phyloP scores from a whole-genome alignment of 2,113 vertebrate species.

The Trochalopteron elliotii region DNA sequence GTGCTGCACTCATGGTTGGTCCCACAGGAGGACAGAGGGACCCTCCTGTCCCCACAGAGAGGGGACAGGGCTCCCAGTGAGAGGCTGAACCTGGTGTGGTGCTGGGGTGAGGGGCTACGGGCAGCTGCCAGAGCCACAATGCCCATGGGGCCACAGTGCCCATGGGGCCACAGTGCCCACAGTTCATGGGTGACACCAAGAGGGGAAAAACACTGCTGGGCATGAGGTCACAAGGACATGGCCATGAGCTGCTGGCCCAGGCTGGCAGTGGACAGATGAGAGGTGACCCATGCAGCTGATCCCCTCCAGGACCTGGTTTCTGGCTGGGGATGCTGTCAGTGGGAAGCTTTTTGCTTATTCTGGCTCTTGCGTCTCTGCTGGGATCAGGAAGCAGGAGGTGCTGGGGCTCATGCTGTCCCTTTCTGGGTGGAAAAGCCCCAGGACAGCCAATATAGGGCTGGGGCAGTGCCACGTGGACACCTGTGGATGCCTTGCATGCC shows the following conservation, averaged over 20 bases:
- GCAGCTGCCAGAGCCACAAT: background rate
- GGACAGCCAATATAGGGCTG: accelerated
- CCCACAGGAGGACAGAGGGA: background rate
- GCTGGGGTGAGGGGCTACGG: accelerated
- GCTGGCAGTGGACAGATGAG: accelerated
- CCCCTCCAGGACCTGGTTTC: background rate
- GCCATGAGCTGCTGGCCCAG: background rate
- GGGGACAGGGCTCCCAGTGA: background rate
- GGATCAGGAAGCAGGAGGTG: accelerated
- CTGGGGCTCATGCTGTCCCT: accelerated
- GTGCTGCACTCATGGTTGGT: accelerated
- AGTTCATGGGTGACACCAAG: background rate
- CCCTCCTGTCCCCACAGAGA: background rate
- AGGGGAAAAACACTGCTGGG: accelerated
- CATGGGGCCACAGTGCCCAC: accelerated
- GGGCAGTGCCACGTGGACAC: background rate
- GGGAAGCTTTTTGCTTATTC: background rate
- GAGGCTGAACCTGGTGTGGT: accelerated
- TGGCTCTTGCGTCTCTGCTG: accelerated
- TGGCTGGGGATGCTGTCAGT: background rate
- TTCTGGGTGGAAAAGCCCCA: background rate
- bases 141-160: background rate
- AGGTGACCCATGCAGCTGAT: accelerated
- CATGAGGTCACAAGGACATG: background rate
- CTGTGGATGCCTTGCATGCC: accelerated